Base-by-base conservation (phyloP, 1,140 invertebrate genomes). In the Hyphantria cunea region DNA sequence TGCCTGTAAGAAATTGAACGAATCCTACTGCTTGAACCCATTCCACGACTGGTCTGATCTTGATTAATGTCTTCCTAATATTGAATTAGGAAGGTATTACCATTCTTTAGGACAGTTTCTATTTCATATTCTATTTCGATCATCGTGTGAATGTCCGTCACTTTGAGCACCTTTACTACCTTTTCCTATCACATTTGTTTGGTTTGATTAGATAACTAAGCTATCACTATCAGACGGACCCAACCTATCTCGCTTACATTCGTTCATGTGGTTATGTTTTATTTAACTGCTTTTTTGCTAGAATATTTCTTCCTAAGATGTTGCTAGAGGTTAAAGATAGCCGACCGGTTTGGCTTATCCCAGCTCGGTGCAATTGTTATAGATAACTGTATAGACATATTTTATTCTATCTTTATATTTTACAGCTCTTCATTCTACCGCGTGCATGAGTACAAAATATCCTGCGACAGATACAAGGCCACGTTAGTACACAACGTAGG, bases 301-400 rank as follows among this genome's bases (percentile, higher is more conserved):
- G 34, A 55, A 49, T 65, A 49, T 75, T 68, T 75, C 64, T 68
- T 39, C 65, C 68, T 52, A 58, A 25, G 48, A 53, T 56, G 60
- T 73, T 64, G 74, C 58, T 73, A 73, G 55, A 58, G 64, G 59
- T 76, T 72, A 74, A 69, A 77, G 59, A 68, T 59, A 74, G 64
- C 66, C 59, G 54, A 65, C 65, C 70, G 68, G 66, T 71, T 68
- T 60, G 56, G 37, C 32, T 39, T 44, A 51, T 47, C 48, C 54
- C 49, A 31, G 14, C 33, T 13, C 13, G 42, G 33, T 59, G 44
- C 55, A 34, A 54, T 33, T 45, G 51, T 59, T 68, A 51, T 25
- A n/a, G n/a, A n/a, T n/a, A 25, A 25, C 17, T 25, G 17, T 25
- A 25, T 25, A 25, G 17, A 25, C 17, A 3, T 25, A 25, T 25